A percentile compares a stretch with the other conserved stretches of the same genome.
Evolutionary conservation across 2,113 vertebrate genomes (phyloP).

Genomic region (Zosterops japonicus): DNA sequence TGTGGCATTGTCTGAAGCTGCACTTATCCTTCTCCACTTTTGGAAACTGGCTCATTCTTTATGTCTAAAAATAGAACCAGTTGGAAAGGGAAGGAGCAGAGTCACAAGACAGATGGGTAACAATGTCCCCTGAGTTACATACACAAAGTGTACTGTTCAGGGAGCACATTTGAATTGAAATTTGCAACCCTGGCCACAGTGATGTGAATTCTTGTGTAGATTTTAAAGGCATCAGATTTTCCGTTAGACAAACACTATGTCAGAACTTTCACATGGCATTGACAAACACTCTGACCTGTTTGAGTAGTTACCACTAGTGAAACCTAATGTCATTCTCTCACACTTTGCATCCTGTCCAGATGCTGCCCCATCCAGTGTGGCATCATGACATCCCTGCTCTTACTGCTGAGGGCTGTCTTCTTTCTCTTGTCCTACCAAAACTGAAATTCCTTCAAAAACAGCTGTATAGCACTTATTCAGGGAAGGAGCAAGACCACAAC

Average conservation of each 20-base stretch:
- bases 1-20: slow-evolving; percentile 31
- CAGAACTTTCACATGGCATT: background rate
- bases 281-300: background rate
- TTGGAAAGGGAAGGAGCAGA: slow-evolving; percentile 9
- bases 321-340: background rate
- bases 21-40: slow-evolving; percentile 27
- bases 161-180: background rate
- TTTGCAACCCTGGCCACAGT: background rate
- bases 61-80: slow-evolving; percentile 38
- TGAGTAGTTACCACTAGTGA: background rate
- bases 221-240: background rate
- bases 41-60: slow-evolving; percentile 50
- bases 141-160: background rate
- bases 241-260: background rate
- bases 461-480: background rate
- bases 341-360: background rate
- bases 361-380: background rate
- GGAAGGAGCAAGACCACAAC: background rate
- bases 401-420: background rate
- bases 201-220: fast-evolving
- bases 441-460: background rate
- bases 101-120: slow-evolving; percentile 18
- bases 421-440: background rate
- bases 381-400: background rate
- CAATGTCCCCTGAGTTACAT: background rate